A percentile compares a stretch with the other conserved stretches of the same genome.
Conservation (phyloP, 2,113 vertebrate genomes). For the Phyllostomus discolor region DNA sequence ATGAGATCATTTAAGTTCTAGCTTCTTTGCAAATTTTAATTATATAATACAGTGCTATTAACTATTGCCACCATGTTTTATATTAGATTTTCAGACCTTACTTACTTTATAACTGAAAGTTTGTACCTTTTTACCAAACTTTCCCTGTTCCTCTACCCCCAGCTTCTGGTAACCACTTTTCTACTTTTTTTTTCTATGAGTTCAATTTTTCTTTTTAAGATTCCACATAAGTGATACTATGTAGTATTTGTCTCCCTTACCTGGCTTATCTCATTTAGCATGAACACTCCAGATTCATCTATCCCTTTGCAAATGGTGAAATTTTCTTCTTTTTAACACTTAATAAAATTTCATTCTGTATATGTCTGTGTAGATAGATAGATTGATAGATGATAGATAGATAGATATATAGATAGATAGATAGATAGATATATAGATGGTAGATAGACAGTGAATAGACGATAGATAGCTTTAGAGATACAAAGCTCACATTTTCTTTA, state of each 20-base stretch:
- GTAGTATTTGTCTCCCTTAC: not conserved
- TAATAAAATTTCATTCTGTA: not conserved
- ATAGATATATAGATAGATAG: not conserved
- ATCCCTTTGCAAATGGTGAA: not conserved
- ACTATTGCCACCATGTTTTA: not conserved
- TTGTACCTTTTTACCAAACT: not conserved
- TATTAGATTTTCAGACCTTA: not conserved
- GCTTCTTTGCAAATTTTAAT: not conserved
- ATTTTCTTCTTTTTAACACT: not conserved
- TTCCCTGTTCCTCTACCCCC: fast-evolving
- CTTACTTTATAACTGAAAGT: not conserved
- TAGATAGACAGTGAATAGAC: not conserved
- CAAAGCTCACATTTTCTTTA: not conserved
- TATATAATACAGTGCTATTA: not conserved
- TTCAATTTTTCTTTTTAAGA: not conserved
- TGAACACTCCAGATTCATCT: not conserved
- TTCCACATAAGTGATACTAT: not conserved
- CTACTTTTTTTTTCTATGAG: not conserved
- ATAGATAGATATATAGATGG: not conserved
- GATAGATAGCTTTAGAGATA: not conserved
- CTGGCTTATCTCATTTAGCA: not conserved
- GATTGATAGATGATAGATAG: not conserved
- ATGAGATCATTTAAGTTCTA: not conserved
- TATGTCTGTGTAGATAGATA: not conserved
- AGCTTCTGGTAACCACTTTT: not conserved